Conservation (phyloP, 2,888 invertebrate genomes). For the Dromius quadrimaculatus region DNA sequence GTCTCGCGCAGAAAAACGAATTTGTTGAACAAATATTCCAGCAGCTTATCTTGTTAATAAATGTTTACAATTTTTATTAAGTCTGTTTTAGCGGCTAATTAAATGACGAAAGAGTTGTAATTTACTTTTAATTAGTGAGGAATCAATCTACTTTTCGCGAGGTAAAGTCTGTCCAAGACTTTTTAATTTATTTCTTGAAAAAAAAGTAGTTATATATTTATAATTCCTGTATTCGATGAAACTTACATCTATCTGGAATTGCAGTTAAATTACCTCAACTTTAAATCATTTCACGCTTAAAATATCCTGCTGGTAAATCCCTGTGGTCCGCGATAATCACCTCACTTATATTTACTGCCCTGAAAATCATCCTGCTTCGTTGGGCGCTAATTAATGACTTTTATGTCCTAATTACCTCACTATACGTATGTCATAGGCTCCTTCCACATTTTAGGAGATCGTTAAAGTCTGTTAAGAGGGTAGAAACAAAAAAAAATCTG, state of each 20-base stretch:
- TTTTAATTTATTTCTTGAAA: too few species aligned
- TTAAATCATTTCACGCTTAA: too few species aligned
- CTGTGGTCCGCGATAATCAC: constrained; percentile 41
- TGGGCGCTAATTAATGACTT: constrained; percentile 42
- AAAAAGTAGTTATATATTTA: too few species aligned
- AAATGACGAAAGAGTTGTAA: constrained; percentile 18
- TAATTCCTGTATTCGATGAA: too few species aligned
- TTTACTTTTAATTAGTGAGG: constrained; percentile 30
- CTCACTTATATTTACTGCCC: constrained; percentile 45
- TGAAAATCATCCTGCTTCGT: constrained; percentile 35
- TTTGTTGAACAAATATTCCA: constrained; percentile 27
- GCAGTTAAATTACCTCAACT: too few species aligned
- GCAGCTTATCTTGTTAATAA: constrained; percentile 38
- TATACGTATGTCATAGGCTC: too few species aligned
- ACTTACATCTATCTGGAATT: too few species aligned
- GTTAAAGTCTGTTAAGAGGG: too few species aligned
- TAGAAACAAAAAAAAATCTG: too few species aligned
- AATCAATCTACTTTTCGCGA: constrained; percentile 23
- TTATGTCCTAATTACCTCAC: constrained; percentile 41
- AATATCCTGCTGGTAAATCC: too few species aligned
- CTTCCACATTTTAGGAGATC: too few species aligned
- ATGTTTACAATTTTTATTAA: constrained; percentile 23
- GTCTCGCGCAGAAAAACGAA: constrained; percentile 40
- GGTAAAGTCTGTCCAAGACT: not conserved
- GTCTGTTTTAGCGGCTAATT: constrained; percentile 28